Base-by-base conservation (phyloP, 2,888 invertebrate species). In the Athripsodes cinereus region DNA sequence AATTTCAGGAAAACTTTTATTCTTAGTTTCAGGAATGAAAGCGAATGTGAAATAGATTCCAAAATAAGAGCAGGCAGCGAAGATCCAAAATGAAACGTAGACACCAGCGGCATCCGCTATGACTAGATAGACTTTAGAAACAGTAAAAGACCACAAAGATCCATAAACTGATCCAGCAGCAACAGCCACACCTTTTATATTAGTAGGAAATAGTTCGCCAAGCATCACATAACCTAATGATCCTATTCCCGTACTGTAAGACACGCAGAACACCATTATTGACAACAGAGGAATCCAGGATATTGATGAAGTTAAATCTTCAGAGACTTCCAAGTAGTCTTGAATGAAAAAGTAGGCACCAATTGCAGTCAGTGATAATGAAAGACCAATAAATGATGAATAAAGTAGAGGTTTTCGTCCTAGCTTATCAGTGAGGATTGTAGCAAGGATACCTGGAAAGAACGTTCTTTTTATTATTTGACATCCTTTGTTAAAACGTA, bases 331-430 rank as follows among this genome's bases (percentile, higher is more conserved):
- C 0, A 68, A 53, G 40, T 70, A 64, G 54, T 73, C 70, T 65
- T 75, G 73, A 11, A 78, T 63, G 61, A 70, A 73, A 66, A 79
- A 74, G 66, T 78, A 76, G 20, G 69, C 62, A 16, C 74, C 75
- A 61, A 76, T 71, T 2, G 74, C 61, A 1, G 71, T 66, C 13
- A 78, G 68, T 0, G 76, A 70, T 1, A 75, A 19, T 0, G 74
- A 68, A 6, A 76, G 73, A 0, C 77, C 69, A 2, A 72, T 62
- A 1, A 79, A 75, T 5, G 81, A 82, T 18, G 76, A 62, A 2
- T 82, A 68, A 31, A 84, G 70, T 11, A 84, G 69, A 1, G 76
- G 74, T 58, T 78, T 71, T 55, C 84, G 69, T 1, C 85, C 84
- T 2, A 75, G 69, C 55, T 72, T 71, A 67, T 85, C 84, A 13